A percentile compares a stretch with the other conserved stretches of the same genome.
Evolutionary conservation across 2,113 vertebrate species (phyloP).

Genomic region (Silurus asotus): DNA sequence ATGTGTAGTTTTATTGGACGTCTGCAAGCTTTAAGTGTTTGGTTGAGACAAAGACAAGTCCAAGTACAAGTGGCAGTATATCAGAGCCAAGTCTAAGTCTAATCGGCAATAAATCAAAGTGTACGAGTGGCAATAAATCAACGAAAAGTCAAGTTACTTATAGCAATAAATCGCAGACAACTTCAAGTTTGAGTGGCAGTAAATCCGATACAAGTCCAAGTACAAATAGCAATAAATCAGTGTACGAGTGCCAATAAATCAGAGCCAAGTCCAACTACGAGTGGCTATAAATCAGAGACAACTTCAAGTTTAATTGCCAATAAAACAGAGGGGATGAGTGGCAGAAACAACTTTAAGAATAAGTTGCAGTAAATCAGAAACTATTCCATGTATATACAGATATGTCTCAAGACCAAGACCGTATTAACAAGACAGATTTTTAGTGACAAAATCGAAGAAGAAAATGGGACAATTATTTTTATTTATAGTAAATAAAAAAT

Average conservation of each 20-base stretch:
- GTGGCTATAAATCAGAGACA: background rate
- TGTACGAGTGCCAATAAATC: background rate
- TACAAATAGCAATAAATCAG: background rate
- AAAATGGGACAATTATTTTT: background rate
- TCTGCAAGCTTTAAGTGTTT: background rate
- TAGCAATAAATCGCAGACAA: no score
- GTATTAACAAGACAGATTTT: no score
- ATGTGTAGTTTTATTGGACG: background rate
- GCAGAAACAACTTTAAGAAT: no score
- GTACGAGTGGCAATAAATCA: no score
- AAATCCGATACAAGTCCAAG: background rate
- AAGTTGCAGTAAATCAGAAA: no score
- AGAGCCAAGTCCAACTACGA: background rate
- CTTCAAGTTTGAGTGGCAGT: background rate
- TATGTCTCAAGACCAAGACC: no score
- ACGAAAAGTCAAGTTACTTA: no score
- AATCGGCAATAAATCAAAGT: background rate
- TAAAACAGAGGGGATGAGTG: no score
- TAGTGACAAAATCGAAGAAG: no score
- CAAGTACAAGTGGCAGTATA: background rate
- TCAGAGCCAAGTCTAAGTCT: background rate
- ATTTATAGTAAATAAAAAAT: no score
- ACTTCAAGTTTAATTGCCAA: background rate
- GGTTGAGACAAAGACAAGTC: background rate
- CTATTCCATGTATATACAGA: no score